Evolutionary conservation across 2,888 invertebrate genomes (phyloP).

Genomic region (Orgyia antiqua): DNA sequence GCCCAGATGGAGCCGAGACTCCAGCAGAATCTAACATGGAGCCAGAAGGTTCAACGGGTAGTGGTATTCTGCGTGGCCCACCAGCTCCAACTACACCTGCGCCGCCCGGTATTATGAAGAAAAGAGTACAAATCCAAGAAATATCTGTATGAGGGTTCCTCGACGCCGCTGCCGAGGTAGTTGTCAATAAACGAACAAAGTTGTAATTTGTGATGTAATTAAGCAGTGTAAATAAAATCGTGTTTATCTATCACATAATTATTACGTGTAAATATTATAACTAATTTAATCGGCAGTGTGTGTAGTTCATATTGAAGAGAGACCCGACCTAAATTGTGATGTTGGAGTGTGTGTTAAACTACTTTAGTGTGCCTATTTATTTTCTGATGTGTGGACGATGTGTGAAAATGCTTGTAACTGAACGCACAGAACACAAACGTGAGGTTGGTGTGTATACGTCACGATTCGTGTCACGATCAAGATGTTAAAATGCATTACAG

Average conservation of each 20-base stretch:
- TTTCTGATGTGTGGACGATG: conserved; percentile 31
- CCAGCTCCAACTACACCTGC: conserved; percentile 71
- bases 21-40: conserved; percentile 63
- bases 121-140: conserved; percentile 94
- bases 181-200: conserved; percentile 67
- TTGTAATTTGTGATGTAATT: conserved; percentile 45
- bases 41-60: conserved; percentile 58
- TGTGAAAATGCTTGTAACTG: conserved; percentile 30
- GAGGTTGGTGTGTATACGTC: too few relatives aligned
- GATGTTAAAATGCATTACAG: too few relatives aligned
- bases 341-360: conserved; percentile 23
- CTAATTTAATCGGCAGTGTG: conserved; percentile 19
- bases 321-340: too few relatives aligned
- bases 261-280: conserved; percentile 33
- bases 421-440: conserved; percentile 18
- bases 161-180: conserved; percentile 57
- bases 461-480: too few relatives aligned
- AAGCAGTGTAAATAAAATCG: conserved; percentile 31
- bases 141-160: conserved; percentile 88
- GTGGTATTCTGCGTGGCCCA: conserved; percentile 69
- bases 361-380: conserved; percentile 36
- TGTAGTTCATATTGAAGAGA: conserved; percentile 27
- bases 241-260: conserved; percentile 12
- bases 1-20: conserved; percentile 63
- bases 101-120: conserved; percentile 88